phyloP scores from a whole-genome alignment of 2,113 vertebrate species.

The Vulpes ferrilata region DNA sequence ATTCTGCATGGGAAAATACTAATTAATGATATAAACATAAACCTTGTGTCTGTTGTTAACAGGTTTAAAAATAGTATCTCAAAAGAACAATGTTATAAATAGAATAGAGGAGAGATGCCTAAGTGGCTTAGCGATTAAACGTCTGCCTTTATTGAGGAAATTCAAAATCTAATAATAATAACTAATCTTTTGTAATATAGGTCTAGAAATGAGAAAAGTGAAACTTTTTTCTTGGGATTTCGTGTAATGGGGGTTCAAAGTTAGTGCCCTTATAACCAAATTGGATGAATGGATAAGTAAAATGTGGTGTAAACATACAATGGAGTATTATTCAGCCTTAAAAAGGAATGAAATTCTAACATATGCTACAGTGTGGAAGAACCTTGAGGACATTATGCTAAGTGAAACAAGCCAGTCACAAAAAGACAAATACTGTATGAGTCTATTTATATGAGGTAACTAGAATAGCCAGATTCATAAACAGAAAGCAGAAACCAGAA shows the following conservation, averaged over 20 bases:
- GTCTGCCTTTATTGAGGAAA: not conserved
- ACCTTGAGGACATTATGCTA: not conserved
- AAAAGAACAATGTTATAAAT: not conserved
- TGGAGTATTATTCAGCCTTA: not conserved
- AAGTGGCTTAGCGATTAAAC: too few relatives aligned
- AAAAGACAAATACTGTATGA: not conserved
- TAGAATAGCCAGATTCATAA: not conserved
- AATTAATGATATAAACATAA: not conserved
- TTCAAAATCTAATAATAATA: not conserved
- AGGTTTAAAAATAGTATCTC: not conserved
- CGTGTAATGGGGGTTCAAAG: not conserved
- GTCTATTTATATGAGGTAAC: not conserved
- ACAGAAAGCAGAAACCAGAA: not conserved
- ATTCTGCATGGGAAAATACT: not conserved
- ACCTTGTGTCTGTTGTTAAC: not conserved
- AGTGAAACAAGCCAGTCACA: not conserved
- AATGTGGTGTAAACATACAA: not conserved
- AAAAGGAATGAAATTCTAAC: not conserved
- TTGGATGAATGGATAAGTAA: not conserved
- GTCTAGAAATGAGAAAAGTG: not conserved
- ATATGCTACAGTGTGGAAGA: not conserved
- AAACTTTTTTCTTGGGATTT: not conserved
- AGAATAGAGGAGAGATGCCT: not conserved
- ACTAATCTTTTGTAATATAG: not conserved
- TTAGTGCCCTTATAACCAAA: not conserved